A percentile compares a stretch with the other conserved stretches of the same genome.
phyloP scores from a whole-genome alignment of 2,113 vertebrate genomes.

The Eonycteris spelaea region DNA sequence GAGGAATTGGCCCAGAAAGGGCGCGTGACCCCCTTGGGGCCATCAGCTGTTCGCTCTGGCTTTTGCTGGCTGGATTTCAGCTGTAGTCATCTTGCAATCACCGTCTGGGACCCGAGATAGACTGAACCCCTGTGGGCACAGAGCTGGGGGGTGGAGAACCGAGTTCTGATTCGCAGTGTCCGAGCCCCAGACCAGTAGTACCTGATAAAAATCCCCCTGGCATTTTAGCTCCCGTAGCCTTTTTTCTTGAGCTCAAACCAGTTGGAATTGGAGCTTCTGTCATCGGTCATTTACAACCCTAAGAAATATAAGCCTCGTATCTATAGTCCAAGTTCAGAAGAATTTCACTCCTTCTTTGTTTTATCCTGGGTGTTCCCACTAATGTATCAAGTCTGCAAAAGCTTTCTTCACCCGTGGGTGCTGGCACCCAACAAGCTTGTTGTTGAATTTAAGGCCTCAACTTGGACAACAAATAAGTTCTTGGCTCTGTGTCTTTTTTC shows the following conservation, averaged over 20 bases:
- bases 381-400: background rate
- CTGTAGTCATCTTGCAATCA: background rate
- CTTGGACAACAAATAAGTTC: background rate
- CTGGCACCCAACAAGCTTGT: background rate
- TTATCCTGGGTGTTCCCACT: background rate
- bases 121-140: background rate
- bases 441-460: background rate
- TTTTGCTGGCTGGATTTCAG: background rate
- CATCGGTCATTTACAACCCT: background rate
- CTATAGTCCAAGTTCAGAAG: background rate
- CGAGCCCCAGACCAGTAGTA: background rate
- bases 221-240: background rate
- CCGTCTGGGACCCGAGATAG: background rate
- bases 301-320: background rate
- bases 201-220: background rate
- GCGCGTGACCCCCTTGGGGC: background rate
- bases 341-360: background rate
- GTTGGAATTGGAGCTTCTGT: background rate
- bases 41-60: background rate
- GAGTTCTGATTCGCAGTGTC: background rate
- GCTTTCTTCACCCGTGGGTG: background rate
- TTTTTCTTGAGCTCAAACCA: background rate
- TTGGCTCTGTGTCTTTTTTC: background rate
- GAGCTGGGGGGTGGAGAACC: background rate
- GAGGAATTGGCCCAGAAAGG: background rate